Percentiles rank a stretch among this genome's conserved stretches.
These are phyloP conservation scores for Chaetorhynchus papuensis DNA, from an alignment of 2,113 vertebrate species.

Conservation along the genomic window DNA sequence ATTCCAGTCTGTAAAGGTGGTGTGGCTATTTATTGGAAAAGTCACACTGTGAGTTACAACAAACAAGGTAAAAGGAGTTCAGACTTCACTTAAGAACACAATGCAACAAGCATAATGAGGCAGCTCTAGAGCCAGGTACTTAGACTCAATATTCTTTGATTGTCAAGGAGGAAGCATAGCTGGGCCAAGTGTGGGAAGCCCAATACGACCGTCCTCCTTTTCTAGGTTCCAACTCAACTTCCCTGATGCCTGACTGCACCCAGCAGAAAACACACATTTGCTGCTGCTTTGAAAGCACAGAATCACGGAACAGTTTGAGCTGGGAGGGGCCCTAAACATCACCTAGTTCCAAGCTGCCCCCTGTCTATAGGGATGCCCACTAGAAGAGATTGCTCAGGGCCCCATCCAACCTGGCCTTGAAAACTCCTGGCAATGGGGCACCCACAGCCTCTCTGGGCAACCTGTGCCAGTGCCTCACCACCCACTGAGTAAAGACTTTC, in stretches of 20 bases:
- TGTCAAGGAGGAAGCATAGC: background rate
- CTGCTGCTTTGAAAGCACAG: background rate
- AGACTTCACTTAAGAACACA: background rate
- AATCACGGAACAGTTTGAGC: background rate
- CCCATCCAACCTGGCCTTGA: background rate
- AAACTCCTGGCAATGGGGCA: background rate
- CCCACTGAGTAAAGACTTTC: background rate
- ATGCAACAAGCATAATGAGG: background rate
- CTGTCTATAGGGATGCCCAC: background rate
- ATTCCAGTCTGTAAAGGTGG: background rate
- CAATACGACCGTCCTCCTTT: fast-evolving
- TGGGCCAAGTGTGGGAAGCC: background rate
- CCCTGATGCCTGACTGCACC: background rate
- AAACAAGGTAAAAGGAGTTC: background rate
- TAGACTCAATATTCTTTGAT: background rate
- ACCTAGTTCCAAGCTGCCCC: background rate
- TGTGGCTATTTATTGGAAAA: background rate
- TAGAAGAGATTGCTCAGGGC: background rate
- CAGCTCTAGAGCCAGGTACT: background rate
- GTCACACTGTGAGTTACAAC: background rate
- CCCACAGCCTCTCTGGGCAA: background rate
- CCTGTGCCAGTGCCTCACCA: background rate
- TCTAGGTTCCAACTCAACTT: background rate
- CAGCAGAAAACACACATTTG: background rate
- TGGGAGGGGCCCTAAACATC: background rate